phyloP scores from a whole-genome alignment of 2,797 vertebrate genomes.

The Hyperoplus immaculatus region DNA sequence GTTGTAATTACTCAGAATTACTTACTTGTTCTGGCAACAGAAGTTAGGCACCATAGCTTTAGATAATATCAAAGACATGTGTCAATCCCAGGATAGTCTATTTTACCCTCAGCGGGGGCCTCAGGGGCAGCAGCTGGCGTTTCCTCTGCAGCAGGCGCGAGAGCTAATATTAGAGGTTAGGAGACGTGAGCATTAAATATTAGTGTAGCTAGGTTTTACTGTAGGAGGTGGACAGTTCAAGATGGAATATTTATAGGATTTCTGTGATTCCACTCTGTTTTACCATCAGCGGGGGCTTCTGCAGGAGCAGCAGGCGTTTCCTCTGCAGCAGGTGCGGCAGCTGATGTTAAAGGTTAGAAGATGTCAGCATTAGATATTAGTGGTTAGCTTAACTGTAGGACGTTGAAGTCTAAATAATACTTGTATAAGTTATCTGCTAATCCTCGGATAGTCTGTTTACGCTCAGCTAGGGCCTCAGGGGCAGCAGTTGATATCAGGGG shows the following conservation, averaged over 20 bases:
- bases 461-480: too few relatives aligned
- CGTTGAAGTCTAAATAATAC: too few relatives aligned
- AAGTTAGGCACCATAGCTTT: too few relatives aligned
- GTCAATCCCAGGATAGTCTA: background rate
- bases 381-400: too few relatives aligned
- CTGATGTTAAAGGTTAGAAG: constrained; percentile 56
- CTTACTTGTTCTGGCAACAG: too few relatives aligned
- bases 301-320: constrained; percentile 36
- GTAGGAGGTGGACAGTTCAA: background rate
- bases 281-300: constrained; percentile 48
- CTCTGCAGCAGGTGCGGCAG: constrained; percentile 40
- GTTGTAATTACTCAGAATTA: too few relatives aligned
- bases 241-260: background rate
- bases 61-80: background rate
- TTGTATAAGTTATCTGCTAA: too few relatives aligned
- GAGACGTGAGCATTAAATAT: constrained; percentile 2
- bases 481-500: too few relatives aligned
- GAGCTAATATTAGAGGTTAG: constrained; percentile 31
- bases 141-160: constrained; percentile 10
- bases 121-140: constrained; percentile 5
- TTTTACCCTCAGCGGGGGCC: constrained; percentile 38
- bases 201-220: constrained; percentile 4
- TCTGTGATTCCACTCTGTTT: constrained; percentile 20
- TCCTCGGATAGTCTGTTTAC: too few relatives aligned
- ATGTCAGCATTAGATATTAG: background rate